Evolutionary conservation across 2,888 invertebrate genomes (phyloP).

Genomic region (Rhabditoides inermis): DNA sequence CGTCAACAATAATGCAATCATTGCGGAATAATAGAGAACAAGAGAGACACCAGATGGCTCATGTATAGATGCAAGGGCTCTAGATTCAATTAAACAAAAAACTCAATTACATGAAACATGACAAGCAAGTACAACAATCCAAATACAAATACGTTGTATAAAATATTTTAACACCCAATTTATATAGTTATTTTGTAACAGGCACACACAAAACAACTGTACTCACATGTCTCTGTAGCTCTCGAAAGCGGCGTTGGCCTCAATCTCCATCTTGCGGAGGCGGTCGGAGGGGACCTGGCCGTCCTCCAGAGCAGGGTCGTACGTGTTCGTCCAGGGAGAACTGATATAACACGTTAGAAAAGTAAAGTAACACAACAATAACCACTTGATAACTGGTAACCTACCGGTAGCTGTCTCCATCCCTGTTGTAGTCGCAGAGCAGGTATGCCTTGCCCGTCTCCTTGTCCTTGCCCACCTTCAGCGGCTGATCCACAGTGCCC

Average conservation of each 20-base stretch:
- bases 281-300: constrained; percentile 96
- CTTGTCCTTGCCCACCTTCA: constrained; percentile 87
- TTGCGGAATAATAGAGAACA: no score
- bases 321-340: constrained; percentile 97
- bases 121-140: not conserved
- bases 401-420: constrained; percentile 89
- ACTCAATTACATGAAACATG: not conserved
- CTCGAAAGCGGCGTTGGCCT: constrained; percentile 96
- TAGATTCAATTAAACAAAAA: not conserved
- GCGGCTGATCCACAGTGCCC: constrained; percentile 84
- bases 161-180: no score
- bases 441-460: constrained; percentile 91
- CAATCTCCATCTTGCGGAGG: constrained; percentile 85
- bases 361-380: not conserved
- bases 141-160: no score
- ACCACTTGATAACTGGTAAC: constrained; percentile 1
- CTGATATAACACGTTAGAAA: constrained; percentile 54
- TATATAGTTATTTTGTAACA: no score
- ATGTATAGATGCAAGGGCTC: not conserved
- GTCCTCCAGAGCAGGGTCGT: constrained; percentile 93
- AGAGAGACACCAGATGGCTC: not conserved
- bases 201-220: no score
- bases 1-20: no score
- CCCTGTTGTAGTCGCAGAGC: constrained; percentile 95
- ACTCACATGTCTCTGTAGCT: constrained; percentile 71